These are phyloP conservation scores for Kuschelorhynchus macadamiae DNA, from an alignment of 2,888 invertebrate species.

Conservation along the genomic window DNA sequence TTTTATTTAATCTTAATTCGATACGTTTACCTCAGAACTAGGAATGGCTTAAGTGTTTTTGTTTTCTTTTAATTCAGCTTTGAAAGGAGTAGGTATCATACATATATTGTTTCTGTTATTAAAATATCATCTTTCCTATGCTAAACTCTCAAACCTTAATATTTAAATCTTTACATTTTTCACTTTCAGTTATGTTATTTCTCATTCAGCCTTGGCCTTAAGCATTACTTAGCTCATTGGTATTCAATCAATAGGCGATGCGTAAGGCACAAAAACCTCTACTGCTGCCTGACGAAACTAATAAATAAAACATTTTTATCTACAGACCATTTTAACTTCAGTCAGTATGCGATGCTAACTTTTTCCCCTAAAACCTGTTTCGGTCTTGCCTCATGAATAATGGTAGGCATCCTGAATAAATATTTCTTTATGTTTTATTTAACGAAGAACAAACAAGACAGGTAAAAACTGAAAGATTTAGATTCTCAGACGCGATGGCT, in stretches of 20 bases:
- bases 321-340: constrained; percentile 35
- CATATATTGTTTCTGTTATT: too few species aligned
- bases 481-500: constrained; percentile 54
- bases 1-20: too few species aligned
- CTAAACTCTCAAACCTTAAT: too few species aligned
- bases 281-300: constrained; percentile 32
- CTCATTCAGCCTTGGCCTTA: constrained; percentile 16
- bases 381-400: constrained; percentile 36
- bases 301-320: constrained; percentile 49
- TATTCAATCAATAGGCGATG: constrained; percentile 42
- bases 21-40: too few species aligned
- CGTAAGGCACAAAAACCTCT: constrained; percentile 40
- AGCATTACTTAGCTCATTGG: constrained; percentile 17
- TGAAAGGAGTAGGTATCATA: too few species aligned
- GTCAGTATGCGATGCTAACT: constrained; percentile 35
- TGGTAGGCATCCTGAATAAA: constrained; percentile 59
- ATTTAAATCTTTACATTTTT: too few species aligned
- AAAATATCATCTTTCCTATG: too few species aligned
- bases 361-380: constrained; percentile 38
- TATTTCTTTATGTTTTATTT: constrained; percentile 64
- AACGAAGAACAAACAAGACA: constrained; percentile 59
- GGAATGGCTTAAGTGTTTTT: too few species aligned
- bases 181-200: constrained; percentile 2
- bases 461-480: constrained; percentile 54
- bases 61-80: too few species aligned